Base-by-base conservation (phyloP, 1,140 invertebrate genomes). In the Zaprionus nigranus region DNA sequence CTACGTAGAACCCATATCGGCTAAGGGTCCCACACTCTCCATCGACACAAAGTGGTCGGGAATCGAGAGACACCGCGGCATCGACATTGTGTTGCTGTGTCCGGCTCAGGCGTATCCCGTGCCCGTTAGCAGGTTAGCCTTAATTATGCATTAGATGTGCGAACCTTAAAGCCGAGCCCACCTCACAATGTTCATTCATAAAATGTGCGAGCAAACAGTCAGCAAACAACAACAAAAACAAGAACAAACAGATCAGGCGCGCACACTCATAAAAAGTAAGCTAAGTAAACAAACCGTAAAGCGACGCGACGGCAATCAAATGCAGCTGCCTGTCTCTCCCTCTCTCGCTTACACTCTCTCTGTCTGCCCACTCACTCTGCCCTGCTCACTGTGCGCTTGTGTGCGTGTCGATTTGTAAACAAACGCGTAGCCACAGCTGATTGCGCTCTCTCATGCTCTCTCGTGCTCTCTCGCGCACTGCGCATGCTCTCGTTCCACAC, bases 71-170 rank as follows among this genome's bases (percentile, higher is more conserved):
- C 90, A 85, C n/a, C 65, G 68, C 51, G 93, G 86, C 30, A 77
- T 90, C 65, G 94, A 93, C 80, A 91, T 94, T 75, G 94, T 94
- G 79, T 93, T 94, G 82, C 85, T 94, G 77, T 95, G 95, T 92
- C 94, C 94, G 64, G 95, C 95, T 51, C 95, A 96, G 91, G 95
- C 94, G 40, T 96, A 93, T 93, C 95, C 95, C 58, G 94, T 94
- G 69, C 95, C 95, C 75, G 53, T 94, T 58, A 95, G 94, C 94
- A 95, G 95, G 95, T 96, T 94, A 93, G 59, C 34, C 64, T 73
- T 40, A 72, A 82, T 83, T 81, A 84, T 88, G 49, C 66, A 83
- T 82, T 17, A 69, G 65, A 7, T 56, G 62, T 61, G 78, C 67
- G 82, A 84, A 85, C 81, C 81, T 80, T 74, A 76, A 70, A 77